Evolutionary conservation across 1,140 invertebrate species (phyloP), one percentile per base, ranked within the genome.

Genomic region (Agraylea sexmaculata): DNA sequence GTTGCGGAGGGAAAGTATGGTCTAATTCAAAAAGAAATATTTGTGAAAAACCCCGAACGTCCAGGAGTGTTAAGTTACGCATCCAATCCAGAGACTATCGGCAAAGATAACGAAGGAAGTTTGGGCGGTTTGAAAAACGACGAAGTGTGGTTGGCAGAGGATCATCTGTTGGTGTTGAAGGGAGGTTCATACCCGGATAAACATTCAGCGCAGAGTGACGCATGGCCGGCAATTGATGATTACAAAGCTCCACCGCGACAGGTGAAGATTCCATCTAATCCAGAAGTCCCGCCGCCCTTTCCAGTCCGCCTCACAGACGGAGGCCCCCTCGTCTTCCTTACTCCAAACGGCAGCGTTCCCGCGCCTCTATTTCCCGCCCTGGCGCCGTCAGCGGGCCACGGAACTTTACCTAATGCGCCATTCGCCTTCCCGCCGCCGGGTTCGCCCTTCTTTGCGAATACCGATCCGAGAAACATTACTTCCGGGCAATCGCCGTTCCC

Each of bases 1-100:
- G 83, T 88, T 34, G 77, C 81, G 29, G 85, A 88, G 53, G 86
- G 85, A 7, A 89, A 88, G 63, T 91, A 91, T 56, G 86, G 83
- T 2, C 62, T 90, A 0, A 86, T 91, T 45, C 84, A 89, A 51
- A 80, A 81, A 53, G 86, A 90, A 60, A 70, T 89, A 33, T 85
- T 84, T 53, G 53, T 70, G 0, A 69, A 71, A 6, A 60, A 66
- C 5, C 72, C 77, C 1, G 75, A 79, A 52, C 63, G 81, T 28
- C 84, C 83, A 0, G 86, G 86, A 1, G 75, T 89, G 12, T 66
- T 89, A 4, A 87, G 83, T 52, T 89, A 89, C 53, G 68, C 73
- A 11, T 59, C 70, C 1, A 87, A 88, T 53, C 68, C 77, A 0
- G 84, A 88, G 52, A 80, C 83, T 2, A 55, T 59, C 45, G 75